A percentile compares a stretch with the other conserved stretches of the same genome.
Evolutionary conservation across 2,113 vertebrate species (phyloP).

Genomic region (Microcebus murinus): DNA sequence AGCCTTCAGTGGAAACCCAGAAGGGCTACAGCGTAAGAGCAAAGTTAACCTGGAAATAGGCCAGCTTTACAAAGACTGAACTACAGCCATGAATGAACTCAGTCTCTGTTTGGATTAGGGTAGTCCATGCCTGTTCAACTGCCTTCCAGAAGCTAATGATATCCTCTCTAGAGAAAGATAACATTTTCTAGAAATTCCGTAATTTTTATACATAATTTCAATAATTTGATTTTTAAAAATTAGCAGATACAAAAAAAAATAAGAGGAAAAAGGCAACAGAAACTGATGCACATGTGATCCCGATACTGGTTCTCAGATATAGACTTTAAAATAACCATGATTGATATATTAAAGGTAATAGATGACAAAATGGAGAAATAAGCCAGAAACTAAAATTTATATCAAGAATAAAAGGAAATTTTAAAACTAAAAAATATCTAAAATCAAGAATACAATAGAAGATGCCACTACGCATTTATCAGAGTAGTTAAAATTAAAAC

Average conservation of each 20-base stretch:
- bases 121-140: not conserved
- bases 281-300: not conserved
- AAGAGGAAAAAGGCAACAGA: not conserved
- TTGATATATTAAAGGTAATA: not conserved
- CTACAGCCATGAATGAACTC: not conserved
- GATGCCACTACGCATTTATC: not conserved
- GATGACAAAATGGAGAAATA: not conserved
- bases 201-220: not conserved
- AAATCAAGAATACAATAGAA: not conserved
- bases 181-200: not conserved
- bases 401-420: not conserved
- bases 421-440: not conserved
- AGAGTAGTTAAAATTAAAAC: not conserved
- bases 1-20: not conserved
- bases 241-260: not conserved
- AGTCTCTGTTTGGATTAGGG: not conserved
- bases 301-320: not conserved
- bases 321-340: not conserved
- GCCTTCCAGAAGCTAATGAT: not conserved
- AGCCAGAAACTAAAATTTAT: not conserved
- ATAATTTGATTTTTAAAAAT: not conserved
- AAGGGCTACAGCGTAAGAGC: not conserved
- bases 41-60: not conserved
- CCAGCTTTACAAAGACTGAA: not conserved
- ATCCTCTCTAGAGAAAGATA: not conserved